These are phyloP conservation scores for Caenorhabditis briggsae DNA, from an alignment of 1,140 invertebrate genomes.

Conservation along the genomic window DNA sequence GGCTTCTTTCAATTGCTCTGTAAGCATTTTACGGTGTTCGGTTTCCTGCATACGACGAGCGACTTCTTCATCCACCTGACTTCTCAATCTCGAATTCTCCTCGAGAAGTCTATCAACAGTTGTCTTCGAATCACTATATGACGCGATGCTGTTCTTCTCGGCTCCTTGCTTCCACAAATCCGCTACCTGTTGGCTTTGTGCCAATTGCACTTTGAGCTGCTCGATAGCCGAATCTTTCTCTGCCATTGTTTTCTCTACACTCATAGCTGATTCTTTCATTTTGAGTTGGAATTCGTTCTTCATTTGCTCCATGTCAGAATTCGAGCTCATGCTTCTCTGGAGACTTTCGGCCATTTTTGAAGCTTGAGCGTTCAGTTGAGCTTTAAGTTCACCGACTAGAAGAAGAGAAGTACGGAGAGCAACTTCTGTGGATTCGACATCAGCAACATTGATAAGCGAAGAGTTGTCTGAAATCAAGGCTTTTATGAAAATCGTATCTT, in stretches of 20 bases:
- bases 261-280: conserved; percentile 24
- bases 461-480: background rate
- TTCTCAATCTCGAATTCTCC: conserved; percentile 15
- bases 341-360: conserved; percentile 1
- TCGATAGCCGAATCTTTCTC: conserved; percentile 39
- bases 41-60: background rate
- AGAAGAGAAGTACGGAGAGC: conserved; percentile 19
- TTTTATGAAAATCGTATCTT: background rate
- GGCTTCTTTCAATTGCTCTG: conserved; percentile 9
- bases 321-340: background rate
- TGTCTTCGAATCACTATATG: conserved; percentile 34
- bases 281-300: conserved; percentile 23
- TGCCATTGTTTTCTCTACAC: background rate
- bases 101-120: conserved; percentile 16
- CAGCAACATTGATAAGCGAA: conserved; percentile 17
- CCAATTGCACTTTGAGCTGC: conserved; percentile 28
- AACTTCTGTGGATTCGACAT: conserved; percentile 16
- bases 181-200: conserved; percentile 37
- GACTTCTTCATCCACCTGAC: conserved; percentile 1
- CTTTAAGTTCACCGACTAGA: background rate
- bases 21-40: background rate
- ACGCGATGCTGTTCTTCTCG: conserved; percentile 23
- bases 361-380: conserved; percentile 25
- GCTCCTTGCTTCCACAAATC: conserved; percentile 41
- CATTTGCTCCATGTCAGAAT: background rate